Conservation (phyloP, 2,888 invertebrate genomes). For the Branchinecta sandiegonensis region DNA sequence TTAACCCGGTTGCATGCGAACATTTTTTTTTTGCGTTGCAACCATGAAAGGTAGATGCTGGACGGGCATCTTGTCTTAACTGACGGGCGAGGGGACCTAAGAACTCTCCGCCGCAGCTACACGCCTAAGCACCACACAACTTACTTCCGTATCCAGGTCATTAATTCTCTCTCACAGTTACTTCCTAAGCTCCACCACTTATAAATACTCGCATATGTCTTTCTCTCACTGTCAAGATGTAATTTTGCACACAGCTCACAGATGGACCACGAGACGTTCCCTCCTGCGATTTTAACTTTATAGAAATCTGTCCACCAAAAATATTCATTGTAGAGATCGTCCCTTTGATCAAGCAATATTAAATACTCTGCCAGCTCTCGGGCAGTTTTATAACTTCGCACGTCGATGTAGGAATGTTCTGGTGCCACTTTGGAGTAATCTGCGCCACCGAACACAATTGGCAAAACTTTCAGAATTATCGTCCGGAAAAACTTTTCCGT, state of each 20-base stretch:
- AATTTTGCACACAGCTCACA: conserved; percentile 22
- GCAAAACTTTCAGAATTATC: conserved; percentile 28
- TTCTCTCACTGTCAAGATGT: conserved; percentile 15
- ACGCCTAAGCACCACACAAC: too few relatives aligned
- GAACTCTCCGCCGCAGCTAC: too few relatives aligned
- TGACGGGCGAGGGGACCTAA: too few relatives aligned
- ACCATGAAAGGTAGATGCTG: too few relatives aligned
- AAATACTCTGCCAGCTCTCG: conserved; percentile 39
- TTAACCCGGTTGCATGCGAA: too few relatives aligned
- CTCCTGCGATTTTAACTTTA: conserved; percentile 29
- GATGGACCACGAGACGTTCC: conserved; percentile 20
- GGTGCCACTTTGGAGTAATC: conserved; percentile 28
- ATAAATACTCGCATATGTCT: conserved; percentile 21
- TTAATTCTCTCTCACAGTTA: conserved; percentile 10
- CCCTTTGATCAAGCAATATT: conserved; percentile 36
- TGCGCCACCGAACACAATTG: conserved; percentile 28
- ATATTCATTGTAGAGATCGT: conserved; percentile 31
- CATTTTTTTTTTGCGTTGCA: too few relatives aligned
- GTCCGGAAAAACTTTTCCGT: conserved; percentile 40
- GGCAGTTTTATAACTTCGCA: conserved; percentile 25
- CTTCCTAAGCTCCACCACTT: conserved; percentile 21
- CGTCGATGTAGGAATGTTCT: conserved; percentile 25
- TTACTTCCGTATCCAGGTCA: too few relatives aligned
- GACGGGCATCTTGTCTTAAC: too few relatives aligned
- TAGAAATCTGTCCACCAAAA: conserved; percentile 43